These are phyloP conservation scores for Myotis davidii DNA, from an alignment of 2,113 vertebrate species.

Conservation along the genomic window DNA sequence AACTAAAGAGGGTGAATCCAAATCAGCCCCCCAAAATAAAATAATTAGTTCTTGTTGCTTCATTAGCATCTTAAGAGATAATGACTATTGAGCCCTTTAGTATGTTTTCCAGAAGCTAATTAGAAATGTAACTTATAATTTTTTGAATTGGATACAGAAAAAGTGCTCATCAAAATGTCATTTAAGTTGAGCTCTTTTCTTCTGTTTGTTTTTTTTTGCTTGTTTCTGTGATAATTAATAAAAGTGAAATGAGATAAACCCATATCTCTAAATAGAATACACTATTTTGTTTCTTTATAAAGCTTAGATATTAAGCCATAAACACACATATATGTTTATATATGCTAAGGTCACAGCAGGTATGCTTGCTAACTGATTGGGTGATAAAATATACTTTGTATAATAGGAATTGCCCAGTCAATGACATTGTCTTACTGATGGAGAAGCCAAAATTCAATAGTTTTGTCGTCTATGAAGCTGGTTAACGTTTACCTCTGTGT, in stretches of 20 bases:
- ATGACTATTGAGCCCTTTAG: neutral
- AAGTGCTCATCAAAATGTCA: neutral
- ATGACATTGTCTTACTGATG: neutral
- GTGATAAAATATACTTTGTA: neutral
- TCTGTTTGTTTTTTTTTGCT: neutral
- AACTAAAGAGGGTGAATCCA: slow-evolving; percentile 34
- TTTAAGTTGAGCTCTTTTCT: neutral
- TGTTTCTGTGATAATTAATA: neutral
- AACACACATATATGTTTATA: neutral
- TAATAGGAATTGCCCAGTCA: neutral
- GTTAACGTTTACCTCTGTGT: neutral
- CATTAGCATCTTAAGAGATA: slow-evolving; percentile 45
- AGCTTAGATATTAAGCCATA: neutral
- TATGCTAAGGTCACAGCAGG: neutral
- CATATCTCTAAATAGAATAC: neutral
- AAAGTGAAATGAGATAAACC: neutral
- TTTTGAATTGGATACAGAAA: neutral
- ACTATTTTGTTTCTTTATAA: neutral
- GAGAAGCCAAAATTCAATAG: neutral
- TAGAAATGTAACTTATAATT: slow-evolving; percentile 22
- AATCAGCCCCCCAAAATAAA: slow-evolving; percentile 28
- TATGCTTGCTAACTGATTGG: neutral
- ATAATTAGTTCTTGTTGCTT: neutral
- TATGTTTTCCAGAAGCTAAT: slow-evolving; percentile 1
- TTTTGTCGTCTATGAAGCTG: neutral